phyloP scores from a whole-genome alignment of 1,140 invertebrate species.

The Sitobion miscanthi region DNA sequence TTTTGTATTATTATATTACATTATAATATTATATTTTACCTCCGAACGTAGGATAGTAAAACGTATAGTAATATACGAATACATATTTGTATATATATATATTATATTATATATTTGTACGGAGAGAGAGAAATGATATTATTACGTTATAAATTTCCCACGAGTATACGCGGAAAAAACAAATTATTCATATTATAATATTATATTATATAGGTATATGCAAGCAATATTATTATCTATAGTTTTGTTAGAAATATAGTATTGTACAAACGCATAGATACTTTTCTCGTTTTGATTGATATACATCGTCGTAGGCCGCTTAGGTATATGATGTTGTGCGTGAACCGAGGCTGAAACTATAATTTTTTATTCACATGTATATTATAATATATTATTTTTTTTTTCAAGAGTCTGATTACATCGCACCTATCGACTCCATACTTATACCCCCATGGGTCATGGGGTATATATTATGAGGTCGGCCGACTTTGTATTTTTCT shows the following conservation, averaged over 20 bases:
- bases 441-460: background rate
- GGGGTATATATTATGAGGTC: background rate
- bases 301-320: background rate
- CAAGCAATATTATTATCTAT: background rate
- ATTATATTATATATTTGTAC: background rate
- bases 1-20: background rate
- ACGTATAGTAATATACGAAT: background rate
- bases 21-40: background rate
- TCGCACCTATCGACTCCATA: background rate
- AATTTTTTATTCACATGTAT: background rate
- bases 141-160: background rate
- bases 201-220: background rate
- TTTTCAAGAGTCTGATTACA: background rate
- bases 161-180: background rate
- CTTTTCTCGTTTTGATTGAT: background rate
- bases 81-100: background rate
- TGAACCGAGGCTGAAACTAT: background rate
- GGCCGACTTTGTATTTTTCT: background rate
- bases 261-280: background rate
- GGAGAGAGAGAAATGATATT: background rate
- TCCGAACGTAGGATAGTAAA: background rate
- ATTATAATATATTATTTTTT: background rate
- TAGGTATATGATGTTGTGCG: background rate
- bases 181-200: background rate
- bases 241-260: background rate